Evolutionary conservation across 2,888 invertebrate species (phyloP), one percentile per base, ranked within the genome.

Genomic region (Sphinx pinastri): DNA sequence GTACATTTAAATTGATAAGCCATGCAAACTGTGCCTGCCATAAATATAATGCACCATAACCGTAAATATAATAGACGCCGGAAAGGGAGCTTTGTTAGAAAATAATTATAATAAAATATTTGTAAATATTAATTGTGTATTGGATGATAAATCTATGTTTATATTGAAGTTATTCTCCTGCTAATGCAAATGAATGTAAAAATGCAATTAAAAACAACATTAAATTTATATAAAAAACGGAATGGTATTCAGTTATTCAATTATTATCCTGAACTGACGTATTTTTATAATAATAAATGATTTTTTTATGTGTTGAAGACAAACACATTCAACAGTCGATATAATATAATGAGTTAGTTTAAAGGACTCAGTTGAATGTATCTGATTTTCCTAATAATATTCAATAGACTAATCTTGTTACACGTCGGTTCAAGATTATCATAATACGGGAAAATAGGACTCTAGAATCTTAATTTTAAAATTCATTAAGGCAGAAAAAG

Each of bases 1-100:
- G 94, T 89, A 92, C 97, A 97, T 82, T 95, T 94, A 95, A 95
- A 96, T 84, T 93, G 84, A 91, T 88, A 91, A 92, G 94, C 92
- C 93, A 93, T 93, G 94, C 94, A 93, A 85, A 85, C 78, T 85
- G 88, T 86, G 89, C 92, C 92, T 92, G 93, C 88, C 89, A 78
- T 91, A 88, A 78, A 88, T 79, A 85, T 85, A 85, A 86, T 84
- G 80, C 82, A 80, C 92, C 92, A 83, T 88, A 90, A 90, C 93
- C 92, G 81, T 82, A 79, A 81, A 76, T 75, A 73, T 16, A 74
- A 67, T 70, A 76, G 71, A 78, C 76, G 83, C 77, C 76, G 79
- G 75, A 71, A 77, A 79, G 74, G 80, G 80, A 77, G 69, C 72
- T 5, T 63, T 47, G 51, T 31, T 68, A 72, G 58, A 12, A 52